Evolutionary conservation across 2,888 invertebrate genomes (phyloP).

Genomic region (Urechis unicinctus): DNA sequence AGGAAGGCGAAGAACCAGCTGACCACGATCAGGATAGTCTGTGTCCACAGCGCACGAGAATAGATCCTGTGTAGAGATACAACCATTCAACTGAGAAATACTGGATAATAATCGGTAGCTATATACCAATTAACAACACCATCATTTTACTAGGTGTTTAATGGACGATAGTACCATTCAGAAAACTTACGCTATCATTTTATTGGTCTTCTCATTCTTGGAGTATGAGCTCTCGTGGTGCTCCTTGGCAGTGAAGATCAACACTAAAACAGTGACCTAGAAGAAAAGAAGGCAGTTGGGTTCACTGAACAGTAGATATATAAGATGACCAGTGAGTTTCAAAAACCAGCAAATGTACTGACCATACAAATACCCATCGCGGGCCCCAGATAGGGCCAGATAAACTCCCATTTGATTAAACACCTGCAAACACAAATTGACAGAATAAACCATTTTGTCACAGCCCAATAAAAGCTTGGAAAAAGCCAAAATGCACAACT

Average conservation of each 20-base stretch:
- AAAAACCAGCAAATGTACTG: too few relatives aligned
- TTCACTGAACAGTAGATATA: neutral
- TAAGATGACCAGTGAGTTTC: neutral
- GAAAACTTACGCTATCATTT: constrained; percentile 46
- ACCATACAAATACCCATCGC: constrained; percentile 45
- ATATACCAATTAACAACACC: neutral
- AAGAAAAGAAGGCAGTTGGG: too few relatives aligned
- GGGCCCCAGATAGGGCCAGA: constrained; percentile 50
- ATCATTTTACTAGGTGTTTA: too few relatives aligned
- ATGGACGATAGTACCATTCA: neutral
- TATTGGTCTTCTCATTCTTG: constrained; percentile 50
- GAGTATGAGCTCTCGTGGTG: constrained; percentile 52
- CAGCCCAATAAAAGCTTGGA: too few relatives aligned
- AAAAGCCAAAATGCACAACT: too few relatives aligned
- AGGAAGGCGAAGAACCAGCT: constrained; percentile 49
- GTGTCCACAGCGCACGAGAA: constrained; percentile 50
- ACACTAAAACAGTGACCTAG: constrained; percentile 48
- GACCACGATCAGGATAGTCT: constrained; percentile 45
- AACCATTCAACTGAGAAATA: neutral
- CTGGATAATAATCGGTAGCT: neutral
- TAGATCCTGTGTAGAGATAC: constrained; percentile 34
- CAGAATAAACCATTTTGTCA: too few relatives aligned
- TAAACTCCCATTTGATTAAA: constrained; percentile 44
- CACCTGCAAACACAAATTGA: constrained; percentile 37
- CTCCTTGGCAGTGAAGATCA: constrained; percentile 51